phyloP scores from a whole-genome alignment of 92 coral and sea anemone species.

The Isaurus tuberculatus region DNA sequence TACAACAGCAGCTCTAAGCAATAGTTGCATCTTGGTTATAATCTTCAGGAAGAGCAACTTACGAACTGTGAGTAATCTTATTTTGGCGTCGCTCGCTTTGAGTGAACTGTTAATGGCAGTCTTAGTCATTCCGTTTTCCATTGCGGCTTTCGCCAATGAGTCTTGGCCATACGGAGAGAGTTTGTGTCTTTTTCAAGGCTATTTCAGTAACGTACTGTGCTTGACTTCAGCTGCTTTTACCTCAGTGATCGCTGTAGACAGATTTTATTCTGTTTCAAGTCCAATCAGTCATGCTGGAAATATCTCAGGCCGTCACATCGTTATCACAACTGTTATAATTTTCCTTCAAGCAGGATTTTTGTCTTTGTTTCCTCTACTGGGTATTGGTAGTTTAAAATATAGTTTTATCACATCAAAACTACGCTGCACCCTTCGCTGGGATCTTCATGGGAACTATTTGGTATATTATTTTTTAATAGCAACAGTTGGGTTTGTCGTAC shows the following conservation, averaged over 20 bases:
- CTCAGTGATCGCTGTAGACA: conserved; percentile 82
- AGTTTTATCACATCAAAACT: conserved; percentile 54
- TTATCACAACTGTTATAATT: conserved; percentile 47
- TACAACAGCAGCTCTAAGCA: conserved; percentile 64
- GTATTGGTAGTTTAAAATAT: conserved; percentile 67
- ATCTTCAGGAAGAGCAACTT: conserved; percentile 57
- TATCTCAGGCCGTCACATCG: conserved; percentile 58
- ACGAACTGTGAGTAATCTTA: conserved; percentile 82
- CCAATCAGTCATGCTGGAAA: conserved; percentile 84
- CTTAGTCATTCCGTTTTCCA: conserved; percentile 74
- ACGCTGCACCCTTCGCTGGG: conserved; percentile 84
- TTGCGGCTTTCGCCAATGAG: conserved; percentile 67
- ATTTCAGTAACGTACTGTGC: conserved; percentile 63
- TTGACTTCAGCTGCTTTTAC: conserved; percentile 73
- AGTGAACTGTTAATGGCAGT: conserved; percentile 69
- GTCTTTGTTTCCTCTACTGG: conserved; percentile 78
- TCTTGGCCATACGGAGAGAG: conserved; percentile 71
- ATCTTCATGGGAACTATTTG: conserved; percentile 66
- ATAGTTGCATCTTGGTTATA: conserved; percentile 61
- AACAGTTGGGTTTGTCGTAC: conserved; percentile 68
- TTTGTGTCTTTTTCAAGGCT: conserved; percentile 78
- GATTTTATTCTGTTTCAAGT: conserved; percentile 71
- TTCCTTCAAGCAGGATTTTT: conserved; percentile 72
- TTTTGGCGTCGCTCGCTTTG: conserved; percentile 71
- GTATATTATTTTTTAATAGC: conserved; percentile 69